Percentiles rank a stretch among this genome's conserved stretches.
Conservation (phyloP, 1,140 invertebrate genomes). For the Euwallacea similis region DNA sequence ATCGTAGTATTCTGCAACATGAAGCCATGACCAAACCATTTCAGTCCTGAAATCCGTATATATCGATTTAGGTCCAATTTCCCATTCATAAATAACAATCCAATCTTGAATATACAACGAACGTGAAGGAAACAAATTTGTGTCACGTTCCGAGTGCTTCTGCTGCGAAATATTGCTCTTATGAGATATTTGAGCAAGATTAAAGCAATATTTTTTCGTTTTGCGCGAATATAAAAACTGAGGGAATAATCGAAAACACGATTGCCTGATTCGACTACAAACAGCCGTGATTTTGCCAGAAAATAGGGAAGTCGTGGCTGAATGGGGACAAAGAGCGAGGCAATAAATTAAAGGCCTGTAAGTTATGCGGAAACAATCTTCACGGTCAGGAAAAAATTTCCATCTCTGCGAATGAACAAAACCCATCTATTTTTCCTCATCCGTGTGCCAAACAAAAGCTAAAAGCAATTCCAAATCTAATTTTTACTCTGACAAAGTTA, state of each 20-base stretch:
- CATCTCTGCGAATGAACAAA: conserved; percentile 1
- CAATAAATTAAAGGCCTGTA: no score
- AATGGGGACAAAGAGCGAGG: no score
- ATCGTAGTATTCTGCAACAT: no score
- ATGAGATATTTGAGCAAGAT: conserved; percentile 29
- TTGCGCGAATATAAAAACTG: conserved; percentile 5
- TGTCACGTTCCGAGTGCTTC: conserved; percentile 24
- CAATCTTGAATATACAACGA: conserved; percentile 25
- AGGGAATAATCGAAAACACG: conserved; percentile 7
- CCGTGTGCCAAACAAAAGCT: conserved; percentile 25
- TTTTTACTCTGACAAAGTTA: conserved; percentile 34
- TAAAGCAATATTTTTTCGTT: conserved; percentile 24
- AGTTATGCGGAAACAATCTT: conserved; percentile 1
- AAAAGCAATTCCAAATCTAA: conserved; percentile 36
- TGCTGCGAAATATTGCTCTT: conserved; percentile 21
- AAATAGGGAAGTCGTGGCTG: neutral
- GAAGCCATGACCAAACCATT: no score
- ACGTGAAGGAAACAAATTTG: conserved; percentile 27
- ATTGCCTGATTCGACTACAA: neutral
- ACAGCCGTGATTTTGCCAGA: neutral
- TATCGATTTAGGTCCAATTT: conserved; percentile 25
- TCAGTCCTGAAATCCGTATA: neutral
- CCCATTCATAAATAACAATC: conserved; percentile 28
- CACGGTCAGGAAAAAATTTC: neutral
- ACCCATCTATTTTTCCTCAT: conserved; percentile 14